phyloP scores from a whole-genome alignment of 2,888 invertebrate genomes.

The Neoitamus cyanurus region DNA sequence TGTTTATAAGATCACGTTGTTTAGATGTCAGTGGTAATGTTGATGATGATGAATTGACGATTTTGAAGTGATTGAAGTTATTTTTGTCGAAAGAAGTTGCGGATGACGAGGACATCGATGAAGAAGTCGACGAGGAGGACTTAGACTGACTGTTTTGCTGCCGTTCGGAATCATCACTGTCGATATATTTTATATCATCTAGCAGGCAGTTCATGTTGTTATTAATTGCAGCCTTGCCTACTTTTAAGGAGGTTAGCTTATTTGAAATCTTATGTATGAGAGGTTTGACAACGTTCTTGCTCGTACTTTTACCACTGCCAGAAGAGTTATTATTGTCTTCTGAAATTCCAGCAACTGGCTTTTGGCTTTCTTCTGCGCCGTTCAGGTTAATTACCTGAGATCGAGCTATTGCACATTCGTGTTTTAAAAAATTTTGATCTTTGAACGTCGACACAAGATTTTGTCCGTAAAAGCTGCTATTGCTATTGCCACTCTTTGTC shows the following conservation, averaged over 20 bases:
- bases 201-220: conserved; percentile 52
- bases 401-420: conserved; percentile 64
- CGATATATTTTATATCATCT: conserved; percentile 57
- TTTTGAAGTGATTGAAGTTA: not conserved
- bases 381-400: conserved; percentile 59
- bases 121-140: not conserved
- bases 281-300: conserved; percentile 51
- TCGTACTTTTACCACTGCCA: conserved; percentile 48
- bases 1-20: conserved; percentile 50
- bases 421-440: conserved; percentile 64
- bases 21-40: conserved; percentile 52
- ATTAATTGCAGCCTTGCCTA: conserved; percentile 40
- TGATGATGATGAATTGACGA: conserved; percentile 15
- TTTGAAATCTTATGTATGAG: conserved; percentile 53
- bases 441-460: conserved; percentile 59
- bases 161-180: conserved; percentile 54
- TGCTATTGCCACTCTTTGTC: conserved; percentile 58
- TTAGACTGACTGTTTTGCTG: conserved; percentile 38
- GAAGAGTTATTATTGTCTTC: conserved; percentile 51
- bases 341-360: conserved; percentile 46
- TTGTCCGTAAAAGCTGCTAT: conserved; percentile 59
- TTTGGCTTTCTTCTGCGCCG: conserved; percentile 35
- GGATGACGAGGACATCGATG: conserved; percentile 8
- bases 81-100: not conserved
- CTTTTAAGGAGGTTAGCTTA: conserved; percentile 48